phyloP scores from a whole-genome alignment of 2,797 vertebrate genomes.

The Acipenser ruthenus region DNA sequence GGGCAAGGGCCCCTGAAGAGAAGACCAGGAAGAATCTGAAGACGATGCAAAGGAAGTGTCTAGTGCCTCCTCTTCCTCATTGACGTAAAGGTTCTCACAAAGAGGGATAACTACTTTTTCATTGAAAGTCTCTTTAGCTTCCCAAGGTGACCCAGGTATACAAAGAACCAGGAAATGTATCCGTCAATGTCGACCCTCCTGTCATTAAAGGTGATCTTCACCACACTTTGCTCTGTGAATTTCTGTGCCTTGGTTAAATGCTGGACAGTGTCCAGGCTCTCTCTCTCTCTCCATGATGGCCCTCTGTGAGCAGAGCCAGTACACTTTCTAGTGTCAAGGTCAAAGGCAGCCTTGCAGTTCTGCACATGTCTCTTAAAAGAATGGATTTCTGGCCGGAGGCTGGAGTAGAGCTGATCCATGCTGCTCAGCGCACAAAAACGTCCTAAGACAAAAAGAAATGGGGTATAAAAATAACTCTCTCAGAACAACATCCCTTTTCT shows the following conservation, averaged over 20 bases:
- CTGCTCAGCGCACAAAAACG: too few species aligned
- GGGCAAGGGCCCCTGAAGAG: background rate
- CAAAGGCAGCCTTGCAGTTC: conserved; percentile 19
- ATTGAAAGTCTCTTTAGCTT: conserved; percentile 30
- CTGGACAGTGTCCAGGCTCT: conserved; percentile 34
- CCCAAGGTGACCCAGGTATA: conserved; percentile 31
- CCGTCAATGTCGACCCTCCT: background rate
- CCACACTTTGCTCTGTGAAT: background rate
- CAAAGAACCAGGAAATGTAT: conserved; percentile 32
- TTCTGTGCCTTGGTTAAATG: background rate
- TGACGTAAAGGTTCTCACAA: conserved; percentile 38
- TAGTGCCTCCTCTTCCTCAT: conserved; percentile 20
- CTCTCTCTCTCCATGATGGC: conserved; percentile 19
- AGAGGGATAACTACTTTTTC: conserved; percentile 32
- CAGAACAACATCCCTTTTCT: too few species aligned
- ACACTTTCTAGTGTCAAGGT: conserved; percentile 24
- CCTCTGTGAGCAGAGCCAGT: conserved; percentile 18
- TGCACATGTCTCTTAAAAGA: conserved; percentile 23
- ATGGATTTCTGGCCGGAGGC: conserved; percentile 25
- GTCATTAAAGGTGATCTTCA: fast-evolving
- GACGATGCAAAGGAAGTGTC: fast-evolving
- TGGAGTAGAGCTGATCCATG: conserved; percentile 35
- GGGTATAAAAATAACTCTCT: too few species aligned
- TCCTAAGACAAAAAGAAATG: too few species aligned
- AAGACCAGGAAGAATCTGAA: background rate